Evolutionary conservation across 2,113 vertebrate species (phyloP), one percentile per base, ranked within the genome.

Genomic region (Phaethon lepturus): DNA sequence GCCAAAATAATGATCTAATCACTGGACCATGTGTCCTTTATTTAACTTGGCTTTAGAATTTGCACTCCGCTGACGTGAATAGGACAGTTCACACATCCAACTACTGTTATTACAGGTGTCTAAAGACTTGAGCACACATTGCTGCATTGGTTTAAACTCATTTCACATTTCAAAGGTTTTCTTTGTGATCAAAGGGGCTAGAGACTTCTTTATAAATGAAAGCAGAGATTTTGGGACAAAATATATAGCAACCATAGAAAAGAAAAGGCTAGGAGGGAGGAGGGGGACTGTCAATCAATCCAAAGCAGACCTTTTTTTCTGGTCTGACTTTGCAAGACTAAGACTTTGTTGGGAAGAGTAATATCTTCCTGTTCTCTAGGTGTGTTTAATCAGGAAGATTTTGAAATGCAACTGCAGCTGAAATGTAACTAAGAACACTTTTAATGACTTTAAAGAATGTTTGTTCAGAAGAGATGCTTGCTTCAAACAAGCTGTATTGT

Each of bases 161-260:
- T 96, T 96, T 88, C 94, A 95, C 93, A 88, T 97, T 95, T 96
- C 95, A 97, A 87, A 97, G 95, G 77, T 93, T 95, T 95, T 69
- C 92, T 95, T 96, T 97, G 89, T 85, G 89, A 89, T 97, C 95
- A 97, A 87, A 97, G 89, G 64, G 91, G 9, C 52, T 82, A 80
- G 73, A 91, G 45, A 53, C 66, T 91, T 77, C 64, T 89, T 69
- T 79, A 45, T 64, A 95, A 97, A 94, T 82, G 86, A 86, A 95
- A 97, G 80, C 9, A 5, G 77, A 73, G 80, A 40, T 79, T 91
- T 86, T 25, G 58, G 77, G 84, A n/a, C 53, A 71, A 92, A 90
- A 87, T 28, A 74, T 68, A 45, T 15, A 82, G 80, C 33, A 58
- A 78, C 64, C 26, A 26, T 19, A 53, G 83, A 44, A 71, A 81